Evolutionary conservation across 2,888 invertebrate genomes (phyloP), one percentile per base, ranked within the genome.

Genomic region (Hydropsyche betteni): DNA sequence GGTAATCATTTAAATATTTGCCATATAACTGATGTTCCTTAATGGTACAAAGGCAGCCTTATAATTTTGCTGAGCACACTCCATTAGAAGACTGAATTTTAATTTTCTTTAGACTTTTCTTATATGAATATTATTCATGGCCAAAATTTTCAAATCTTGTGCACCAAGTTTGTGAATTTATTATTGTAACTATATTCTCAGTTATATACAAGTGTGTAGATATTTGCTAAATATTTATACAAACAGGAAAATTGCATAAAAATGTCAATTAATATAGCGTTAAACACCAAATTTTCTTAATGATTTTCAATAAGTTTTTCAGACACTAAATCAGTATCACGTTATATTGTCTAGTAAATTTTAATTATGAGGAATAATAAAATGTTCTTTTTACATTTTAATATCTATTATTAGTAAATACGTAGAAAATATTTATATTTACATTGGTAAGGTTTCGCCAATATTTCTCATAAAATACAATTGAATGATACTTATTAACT

Each of bases 221-320:
- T 64, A 34, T 64, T 64, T 64, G 12, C 12, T 8, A 24, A 14
- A 36, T 64, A 61, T 61, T 6, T 64, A 64, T 64, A 36, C n/a
- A 2, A 8, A 64, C 12, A 24, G 24, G 24, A 64, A 64, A 64
- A 34, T 64, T 64, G 6, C 34, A 36, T 24, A 58, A 16, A 14
- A 14, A 44, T 70, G 70, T 70, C 70, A 70, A 70, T 70, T 70
- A 70, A 70, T 70, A 53, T 70, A 52, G 53, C 33, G 51, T 53
- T 16, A 14, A 70, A 70, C 52, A 53, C 70, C 70, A 70, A 70
- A 12, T 70, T 64, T 12, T 64, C 61, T 33, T 34, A 64, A 64
- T 24, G 24, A 24, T 55, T 55, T n/a, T 55, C 55, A 55, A n/a
- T 55, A 5, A 55, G n/a, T 51, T 51, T 51, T n/a, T 12, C 10